These are phyloP conservation scores for Equus quagga DNA, from an alignment of 2,113 vertebrate genomes.

Conservation along the genomic window DNA sequence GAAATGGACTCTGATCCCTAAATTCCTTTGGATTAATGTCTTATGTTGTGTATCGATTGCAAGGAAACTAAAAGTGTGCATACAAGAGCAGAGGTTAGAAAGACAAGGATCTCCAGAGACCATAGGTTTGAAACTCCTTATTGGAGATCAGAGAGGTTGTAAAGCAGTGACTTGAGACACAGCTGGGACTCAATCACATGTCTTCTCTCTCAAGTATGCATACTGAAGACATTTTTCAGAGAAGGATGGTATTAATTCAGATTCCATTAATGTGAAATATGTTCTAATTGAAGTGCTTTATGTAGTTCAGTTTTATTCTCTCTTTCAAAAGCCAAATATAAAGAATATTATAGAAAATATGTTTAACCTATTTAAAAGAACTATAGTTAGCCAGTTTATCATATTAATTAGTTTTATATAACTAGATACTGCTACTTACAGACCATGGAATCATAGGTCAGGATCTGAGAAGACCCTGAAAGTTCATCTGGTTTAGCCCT, in stretches of 20 bases:
- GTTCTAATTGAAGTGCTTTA: not conserved
- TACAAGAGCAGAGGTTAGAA: not conserved
- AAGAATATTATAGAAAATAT: not conserved
- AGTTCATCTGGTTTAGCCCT: not conserved
- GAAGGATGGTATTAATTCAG: not conserved
- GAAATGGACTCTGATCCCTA: not conserved
- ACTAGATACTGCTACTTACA: not conserved
- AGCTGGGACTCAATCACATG: not conserved
- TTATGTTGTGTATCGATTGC: not conserved
- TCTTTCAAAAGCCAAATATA: not conserved
- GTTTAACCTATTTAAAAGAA: not conserved
- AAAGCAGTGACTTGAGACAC: not conserved
- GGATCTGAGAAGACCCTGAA: not conserved
- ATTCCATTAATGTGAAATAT: not conserved
- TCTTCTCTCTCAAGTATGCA: not conserved
- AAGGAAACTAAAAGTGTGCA: not conserved
- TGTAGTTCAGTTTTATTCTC: not conserved
- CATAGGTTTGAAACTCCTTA: not conserved
- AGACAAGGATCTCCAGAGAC: not conserved
- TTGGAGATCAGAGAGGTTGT: not conserved
- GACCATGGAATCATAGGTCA: not conserved
- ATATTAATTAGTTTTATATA: not conserved
- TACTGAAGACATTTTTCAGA: not conserved
- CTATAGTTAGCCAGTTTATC: not conserved
- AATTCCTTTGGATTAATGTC: conserved; percentile 18